phyloP scores from a whole-genome alignment of 2,888 invertebrate species.

The Silvanus unidentatus region DNA sequence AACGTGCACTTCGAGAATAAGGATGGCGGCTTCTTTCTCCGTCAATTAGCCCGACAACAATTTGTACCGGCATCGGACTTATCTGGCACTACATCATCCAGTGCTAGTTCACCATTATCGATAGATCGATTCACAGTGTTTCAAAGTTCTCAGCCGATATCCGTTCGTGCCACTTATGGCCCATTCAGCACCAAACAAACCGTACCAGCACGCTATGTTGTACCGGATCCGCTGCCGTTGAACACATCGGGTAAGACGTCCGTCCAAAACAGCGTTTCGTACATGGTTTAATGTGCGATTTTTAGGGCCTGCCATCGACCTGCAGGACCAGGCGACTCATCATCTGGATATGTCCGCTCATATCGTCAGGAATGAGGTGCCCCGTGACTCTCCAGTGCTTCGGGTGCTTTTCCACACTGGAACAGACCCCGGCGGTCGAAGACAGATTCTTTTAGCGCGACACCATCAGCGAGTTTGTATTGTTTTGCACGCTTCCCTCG shows the following conservation, averaged over 20 bases:
- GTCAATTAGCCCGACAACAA: slow-evolving; percentile 72
- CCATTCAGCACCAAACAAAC: slow-evolving; percentile 94
- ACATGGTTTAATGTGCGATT: too few species aligned
- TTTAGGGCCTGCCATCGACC: slow-evolving; percentile 46
- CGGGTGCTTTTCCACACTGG: slow-evolving; percentile 90
- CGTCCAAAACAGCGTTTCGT: too few species aligned
- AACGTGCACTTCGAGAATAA: slow-evolving; percentile 90
- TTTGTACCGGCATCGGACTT: slow-evolving; percentile 43
- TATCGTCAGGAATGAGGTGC: slow-evolving; percentile 78
- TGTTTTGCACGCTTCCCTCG: slow-evolving; percentile 66
- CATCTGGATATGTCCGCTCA: slow-evolving; percentile 90
- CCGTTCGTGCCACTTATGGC: slow-evolving; percentile 87
- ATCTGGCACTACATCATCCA: slow-evolving; percentile 21
- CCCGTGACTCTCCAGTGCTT: slow-evolving; percentile 85
- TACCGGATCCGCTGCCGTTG: slow-evolving; percentile 66
- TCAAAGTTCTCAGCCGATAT: slow-evolving; percentile 84
- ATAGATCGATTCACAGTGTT: slow-evolving; percentile 87
- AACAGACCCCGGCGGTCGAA: slow-evolving; percentile 72
- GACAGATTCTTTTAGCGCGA: slow-evolving; percentile 55
- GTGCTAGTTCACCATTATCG: slow-evolving; percentile 67
- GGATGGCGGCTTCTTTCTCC: slow-evolving; percentile 85
- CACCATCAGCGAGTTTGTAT: slow-evolving; percentile 69
- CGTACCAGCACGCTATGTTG: slow-evolving; percentile 82
- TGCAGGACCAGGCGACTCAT: slow-evolving; percentile 61
- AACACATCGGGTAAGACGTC: slow-evolving; percentile 37